Percentiles rank a stretch among this genome's conserved stretches.
Evolutionary conservation across 2,113 vertebrate genomes (phyloP).

Genomic region (Pelecanus crispus): DNA sequence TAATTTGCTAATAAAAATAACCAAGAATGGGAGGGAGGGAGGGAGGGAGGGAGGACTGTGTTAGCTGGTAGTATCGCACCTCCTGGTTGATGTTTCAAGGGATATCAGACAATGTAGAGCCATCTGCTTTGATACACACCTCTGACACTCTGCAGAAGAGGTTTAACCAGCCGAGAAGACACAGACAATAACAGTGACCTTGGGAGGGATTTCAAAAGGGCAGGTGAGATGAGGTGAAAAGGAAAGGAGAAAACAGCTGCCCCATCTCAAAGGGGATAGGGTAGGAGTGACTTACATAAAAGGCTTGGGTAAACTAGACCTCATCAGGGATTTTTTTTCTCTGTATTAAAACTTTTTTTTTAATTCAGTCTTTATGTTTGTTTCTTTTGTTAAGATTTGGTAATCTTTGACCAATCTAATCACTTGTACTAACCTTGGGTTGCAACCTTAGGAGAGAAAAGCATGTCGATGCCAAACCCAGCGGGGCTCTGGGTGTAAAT

Average conservation of each 20-base stretch:
- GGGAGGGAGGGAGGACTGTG: background rate
- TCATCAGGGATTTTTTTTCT: background rate
- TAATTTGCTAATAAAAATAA: background rate
- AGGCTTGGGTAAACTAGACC: background rate
- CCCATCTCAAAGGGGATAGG: background rate
- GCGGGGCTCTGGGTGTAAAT: background rate
- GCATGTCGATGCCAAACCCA: background rate
- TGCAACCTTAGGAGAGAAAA: background rate
- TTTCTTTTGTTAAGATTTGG: background rate
- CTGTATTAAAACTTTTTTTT: background rate
- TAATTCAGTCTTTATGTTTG: background rate
- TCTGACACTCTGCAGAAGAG: background rate
- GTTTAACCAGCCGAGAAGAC: background rate
- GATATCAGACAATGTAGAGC: background rate
- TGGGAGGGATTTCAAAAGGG: background rate
- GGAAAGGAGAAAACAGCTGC: background rate
- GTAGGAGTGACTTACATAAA: background rate
- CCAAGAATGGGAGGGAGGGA: background rate
- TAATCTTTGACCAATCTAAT: background rate
- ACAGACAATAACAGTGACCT: background rate
- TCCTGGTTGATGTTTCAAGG: background rate
- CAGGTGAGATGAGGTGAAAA: background rate
- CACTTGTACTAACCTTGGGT: background rate
- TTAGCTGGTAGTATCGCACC: background rate
- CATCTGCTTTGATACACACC: background rate